Base-by-base conservation (phyloP, 2,888 invertebrate species). In the Caenorhabditis sp. region DNA sequence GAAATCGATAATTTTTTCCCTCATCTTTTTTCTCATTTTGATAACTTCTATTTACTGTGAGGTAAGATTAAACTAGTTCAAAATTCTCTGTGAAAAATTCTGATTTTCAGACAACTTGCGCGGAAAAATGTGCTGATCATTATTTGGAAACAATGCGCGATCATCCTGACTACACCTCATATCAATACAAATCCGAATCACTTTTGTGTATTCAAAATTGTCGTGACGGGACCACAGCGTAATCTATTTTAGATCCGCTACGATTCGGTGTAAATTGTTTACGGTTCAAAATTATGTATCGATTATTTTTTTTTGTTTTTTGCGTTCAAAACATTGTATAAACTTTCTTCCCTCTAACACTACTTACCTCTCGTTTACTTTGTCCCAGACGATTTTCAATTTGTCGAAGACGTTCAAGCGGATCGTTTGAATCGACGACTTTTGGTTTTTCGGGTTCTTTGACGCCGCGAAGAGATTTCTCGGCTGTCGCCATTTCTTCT, bases 371-470 rank as follows among this genome's bases (percentile, higher is more conserved):
- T 61, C 74, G 67, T 58, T 71, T 66, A 51, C 68, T 60, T 50
- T 71, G 67, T 67, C 77, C 79, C 51, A 86, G 69, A 36, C 84
- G 73, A 43, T 68, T 78, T 62, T 87, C 87, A 50, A 87, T 82
- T 62, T 86, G 87, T 53, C 79, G 71, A 53, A 87, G 70, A 37
- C 88, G 75, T 62, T 86, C 86, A 62, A 87, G 62, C 8, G 87
- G 87, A 75, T 87, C 87, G 55, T 81, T 81, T 12, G 75, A 64
- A 50, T 77, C 76, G 19, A 69, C 31, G 4, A 4, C 66, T 62
- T 64, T 74, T 12, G 63, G 68, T 37, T 77, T 75, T 54, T 78
- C 66, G 24, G 78, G 69, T 27, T 79, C 73, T 26, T 70, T 73
- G 14, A 65, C 59, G 36, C 79, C 82, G 49, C 80, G 71, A 51